phyloP scores from a whole-genome alignment of 2,888 invertebrate genomes.

The Acanthosoma haemorrhoidale region DNA sequence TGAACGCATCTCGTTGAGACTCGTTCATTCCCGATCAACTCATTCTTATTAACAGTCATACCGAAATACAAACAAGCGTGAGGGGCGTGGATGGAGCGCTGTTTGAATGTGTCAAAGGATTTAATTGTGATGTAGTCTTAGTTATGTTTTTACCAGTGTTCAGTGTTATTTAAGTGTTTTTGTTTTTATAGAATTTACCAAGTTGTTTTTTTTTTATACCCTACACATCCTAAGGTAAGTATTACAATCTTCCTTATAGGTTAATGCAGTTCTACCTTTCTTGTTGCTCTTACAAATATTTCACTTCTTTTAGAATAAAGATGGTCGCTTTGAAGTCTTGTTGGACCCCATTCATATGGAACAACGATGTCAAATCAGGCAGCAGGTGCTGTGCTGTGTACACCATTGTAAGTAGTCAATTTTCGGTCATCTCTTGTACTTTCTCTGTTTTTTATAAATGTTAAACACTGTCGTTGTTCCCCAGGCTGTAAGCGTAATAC shows the following conservation, averaged over 20 bases:
- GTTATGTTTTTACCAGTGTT: too few relatives aligned
- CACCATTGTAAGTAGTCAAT: slow-evolving; percentile 53
- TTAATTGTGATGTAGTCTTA: background rate
- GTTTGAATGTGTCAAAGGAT: slow-evolving; percentile 7
- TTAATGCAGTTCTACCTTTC: too few relatives aligned
- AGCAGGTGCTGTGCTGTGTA: slow-evolving; percentile 75
- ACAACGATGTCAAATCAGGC: slow-evolving; percentile 68
- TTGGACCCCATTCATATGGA: slow-evolving; percentile 87
- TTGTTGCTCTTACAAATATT: background rate
- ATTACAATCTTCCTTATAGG: background rate
- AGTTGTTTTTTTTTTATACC: background rate
- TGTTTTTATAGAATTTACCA: background rate
- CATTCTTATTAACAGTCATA: background rate
- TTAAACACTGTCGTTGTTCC: slow-evolving; percentile 38
- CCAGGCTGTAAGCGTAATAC: slow-evolving; percentile 63
- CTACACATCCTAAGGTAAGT: background rate
- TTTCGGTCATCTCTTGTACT: background rate
- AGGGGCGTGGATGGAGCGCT: background rate
- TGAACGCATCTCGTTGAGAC: too few relatives aligned
- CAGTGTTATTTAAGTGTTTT: background rate
- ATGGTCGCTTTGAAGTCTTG: slow-evolving; percentile 72
- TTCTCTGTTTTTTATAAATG: background rate
- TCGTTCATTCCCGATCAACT: too few relatives aligned
- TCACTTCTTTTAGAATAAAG: background rate
- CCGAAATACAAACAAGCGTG: background rate